A percentile compares a stretch with the other conserved stretches of the same genome.
Conservation (phyloP, 2,888 invertebrate species). For the Aphodius granarius region DNA sequence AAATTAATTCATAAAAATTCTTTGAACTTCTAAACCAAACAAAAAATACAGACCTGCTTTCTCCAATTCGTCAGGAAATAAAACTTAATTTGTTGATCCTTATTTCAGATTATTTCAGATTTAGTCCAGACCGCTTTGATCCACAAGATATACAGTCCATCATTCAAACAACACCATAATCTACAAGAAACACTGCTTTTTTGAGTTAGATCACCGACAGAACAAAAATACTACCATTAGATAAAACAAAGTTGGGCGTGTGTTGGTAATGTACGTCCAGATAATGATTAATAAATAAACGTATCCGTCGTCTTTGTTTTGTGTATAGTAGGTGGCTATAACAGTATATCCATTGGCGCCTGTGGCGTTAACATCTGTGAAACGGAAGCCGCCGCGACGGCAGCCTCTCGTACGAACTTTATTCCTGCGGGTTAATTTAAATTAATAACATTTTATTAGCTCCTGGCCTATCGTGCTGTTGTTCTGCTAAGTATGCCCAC, state of each 20-base stretch:
- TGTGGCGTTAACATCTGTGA: conserved; percentile 3
- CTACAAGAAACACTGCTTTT: not conserved
- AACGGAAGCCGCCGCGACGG: conserved; percentile 9
- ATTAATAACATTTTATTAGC: conserved; percentile 13
- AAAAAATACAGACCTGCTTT: not conserved
- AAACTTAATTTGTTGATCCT: conserved; percentile 1
- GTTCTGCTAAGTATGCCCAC: not conserved
- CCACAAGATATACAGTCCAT: conserved; percentile 2
- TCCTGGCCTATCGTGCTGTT: not conserved
- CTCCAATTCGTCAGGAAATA: not conserved
- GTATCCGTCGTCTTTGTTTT: conserved; percentile 12
- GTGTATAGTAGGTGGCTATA: conserved; percentile 1
- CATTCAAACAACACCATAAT: conserved; percentile 3
- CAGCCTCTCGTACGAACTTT: not conserved
- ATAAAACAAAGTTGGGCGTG: not conserved
- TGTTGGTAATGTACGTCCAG: not conserved
- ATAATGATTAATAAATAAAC: conserved; percentile 3
- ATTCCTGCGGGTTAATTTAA: conserved; percentile 12
- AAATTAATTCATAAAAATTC: not conserved
- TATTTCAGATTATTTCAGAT: not conserved
- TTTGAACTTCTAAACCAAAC: not conserved
- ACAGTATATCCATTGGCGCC: conserved; percentile 13
- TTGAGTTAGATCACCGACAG: not conserved
- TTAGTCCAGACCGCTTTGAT: not conserved
- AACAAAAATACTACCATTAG: not conserved